phyloP scores from a whole-genome alignment of 1,140 invertebrate species.

The Drosophila bocqueti region DNA sequence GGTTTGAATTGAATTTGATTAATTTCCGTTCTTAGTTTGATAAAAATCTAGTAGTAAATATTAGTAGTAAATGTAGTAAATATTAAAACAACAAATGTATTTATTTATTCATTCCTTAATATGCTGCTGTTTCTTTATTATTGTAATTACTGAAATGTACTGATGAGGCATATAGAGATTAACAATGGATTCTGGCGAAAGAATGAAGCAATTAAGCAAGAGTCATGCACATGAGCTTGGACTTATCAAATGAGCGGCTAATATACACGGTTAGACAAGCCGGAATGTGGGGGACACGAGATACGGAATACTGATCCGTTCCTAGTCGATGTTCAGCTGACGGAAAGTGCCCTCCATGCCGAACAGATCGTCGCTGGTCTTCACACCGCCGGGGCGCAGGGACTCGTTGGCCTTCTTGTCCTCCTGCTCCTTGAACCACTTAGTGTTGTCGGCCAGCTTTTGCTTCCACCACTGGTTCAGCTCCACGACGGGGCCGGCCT shows the following conservation, averaged over 20 bases:
- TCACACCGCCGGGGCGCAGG: constrained; percentile 90
- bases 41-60: too few relatives aligned
- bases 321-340: constrained; percentile 91
- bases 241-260: constrained; percentile 63
- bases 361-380: constrained; percentile 92
- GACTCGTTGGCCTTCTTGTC: constrained; percentile 90
- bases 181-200: constrained; percentile 50
- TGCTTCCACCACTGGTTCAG: constrained; percentile 91
- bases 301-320: constrained; percentile 23
- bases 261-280: constrained; percentile 46
- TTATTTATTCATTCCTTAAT: constrained; percentile 72
- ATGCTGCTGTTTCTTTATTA: constrained; percentile 64
- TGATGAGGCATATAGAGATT: constrained; percentile 44
- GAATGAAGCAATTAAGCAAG: constrained; percentile 73
- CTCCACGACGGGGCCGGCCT: constrained; percentile 89
- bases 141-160: constrained; percentile 64
- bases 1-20: too few relatives aligned
- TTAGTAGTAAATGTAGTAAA: not conserved
- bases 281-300: constrained; percentile 25
- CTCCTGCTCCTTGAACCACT: constrained; percentile 92
- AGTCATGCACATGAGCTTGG: constrained; percentile 44
- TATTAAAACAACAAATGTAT: not conserved
- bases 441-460: constrained; percentile 90
- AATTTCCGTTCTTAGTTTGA: not conserved
- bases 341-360: constrained; percentile 93